Evolutionary conservation across 2,797 vertebrate species (phyloP), one percentile per base, ranked within the genome.

Genomic region (Malurus leucopterus): DNA sequence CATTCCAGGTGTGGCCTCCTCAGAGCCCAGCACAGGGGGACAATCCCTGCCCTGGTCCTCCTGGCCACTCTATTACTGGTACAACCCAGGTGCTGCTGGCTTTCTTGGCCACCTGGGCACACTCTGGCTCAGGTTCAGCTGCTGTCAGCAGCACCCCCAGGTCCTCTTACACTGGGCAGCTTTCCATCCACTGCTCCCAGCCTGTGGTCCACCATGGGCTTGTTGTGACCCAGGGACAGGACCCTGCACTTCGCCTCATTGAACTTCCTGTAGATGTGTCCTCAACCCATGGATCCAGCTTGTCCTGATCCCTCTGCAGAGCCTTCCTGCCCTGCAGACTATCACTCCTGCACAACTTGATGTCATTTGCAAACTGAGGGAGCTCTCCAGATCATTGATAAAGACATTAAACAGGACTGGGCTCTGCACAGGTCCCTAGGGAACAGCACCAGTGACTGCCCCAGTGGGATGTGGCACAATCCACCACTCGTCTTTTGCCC

Each of bases 41-140:
- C 3, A 2, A 8, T 40, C n/a, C 3, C 21, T 15, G 8, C 30
- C 53, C 26, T 85, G 0, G 0, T 27, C 32, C 72, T 55, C 68
- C 32, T 2, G 2, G 50, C 0, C 41, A 11, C 0, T 0, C n/a
- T 1, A 1, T 15, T 23, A 1, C 22, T 40, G 32, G 7, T 16
- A 9, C 16, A 59, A 8, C 11, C 50, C 59, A 78, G 6, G 46
- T 46, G 40, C 11, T 8, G 0, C 0, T 30, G 36, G 47, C 7
- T 12, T 1, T 7, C 13, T 49, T 34, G 44, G 38, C 34, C 27
- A n/a, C 49, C 21, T 46, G 49, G 14, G 36, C 58, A 71, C 17
- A 3, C 10, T 8, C 16, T 5, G 15, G 46, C 32, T 72, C 27
- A 3, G 2, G 1, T 23, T 41, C 57, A 70, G 27, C 36, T 0